Percentiles rank a stretch among this genome's conserved stretches.
Conservation (phyloP, 1,140 invertebrate species). For the Atta texana region DNA sequence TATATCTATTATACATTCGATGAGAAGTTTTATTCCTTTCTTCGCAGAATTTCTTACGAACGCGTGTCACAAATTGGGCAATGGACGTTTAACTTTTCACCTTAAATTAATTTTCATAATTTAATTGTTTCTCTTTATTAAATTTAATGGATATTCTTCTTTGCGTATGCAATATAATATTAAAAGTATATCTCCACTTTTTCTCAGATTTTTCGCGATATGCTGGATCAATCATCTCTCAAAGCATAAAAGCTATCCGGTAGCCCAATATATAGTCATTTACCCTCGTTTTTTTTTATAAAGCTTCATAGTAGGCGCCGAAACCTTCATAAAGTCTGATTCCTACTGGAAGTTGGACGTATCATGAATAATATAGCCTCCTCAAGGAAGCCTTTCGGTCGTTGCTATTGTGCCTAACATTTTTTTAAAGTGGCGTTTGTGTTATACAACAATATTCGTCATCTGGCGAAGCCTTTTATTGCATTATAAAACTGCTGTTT, state of each 20-base stretch:
- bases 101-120: no score
- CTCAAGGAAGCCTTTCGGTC: constrained; percentile 35
- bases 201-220: background rate
- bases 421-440: constrained; percentile 1
- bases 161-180: no score
- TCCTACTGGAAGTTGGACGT: constrained; percentile 5
- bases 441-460: constrained; percentile 27
- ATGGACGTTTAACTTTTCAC: no score
- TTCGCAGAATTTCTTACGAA: no score
- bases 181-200: background rate
- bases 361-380: constrained; percentile 1
- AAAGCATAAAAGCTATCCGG: constrained; percentile 34
- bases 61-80: no score
- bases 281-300: background rate
- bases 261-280: background rate
- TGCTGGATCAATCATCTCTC: background rate
- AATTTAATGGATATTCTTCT: no score
- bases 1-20: no score
- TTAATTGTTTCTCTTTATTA: no score
- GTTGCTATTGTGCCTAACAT: constrained; percentile 17
- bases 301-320: background rate
- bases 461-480: constrained; percentile 11
- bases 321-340: constrained; percentile 2
- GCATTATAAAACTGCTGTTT: constrained; percentile 10
- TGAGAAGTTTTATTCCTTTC: no score